Evolutionary conservation across 1,140 invertebrate species (phyloP).

Genomic region (Akabosia matsudoensis): DNA sequence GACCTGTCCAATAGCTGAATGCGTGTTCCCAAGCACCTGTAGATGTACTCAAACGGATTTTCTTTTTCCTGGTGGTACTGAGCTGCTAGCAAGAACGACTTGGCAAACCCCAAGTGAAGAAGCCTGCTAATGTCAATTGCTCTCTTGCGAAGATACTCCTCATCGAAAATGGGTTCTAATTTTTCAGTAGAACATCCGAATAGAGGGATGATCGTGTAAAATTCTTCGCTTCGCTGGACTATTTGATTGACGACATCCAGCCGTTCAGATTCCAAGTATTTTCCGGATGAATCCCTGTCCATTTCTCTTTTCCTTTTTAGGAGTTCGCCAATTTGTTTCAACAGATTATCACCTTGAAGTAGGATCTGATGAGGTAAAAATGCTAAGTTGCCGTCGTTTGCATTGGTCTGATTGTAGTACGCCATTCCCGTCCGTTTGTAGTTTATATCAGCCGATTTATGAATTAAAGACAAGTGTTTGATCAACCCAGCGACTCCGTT

Average conservation of each 20-base stretch:
- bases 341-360: not conserved
- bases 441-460: not conserved
- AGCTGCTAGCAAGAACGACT: conserved; percentile 52
- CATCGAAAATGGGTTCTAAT: conserved; percentile 51
- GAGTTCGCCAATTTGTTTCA: not conserved
- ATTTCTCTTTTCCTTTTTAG: not conserved
- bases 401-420: not conserved
- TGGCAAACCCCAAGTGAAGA: conserved; percentile 53
- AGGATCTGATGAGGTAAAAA: not conserved
- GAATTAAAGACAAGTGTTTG: conserved; percentile 33
- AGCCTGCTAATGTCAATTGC: conserved; percentile 50
- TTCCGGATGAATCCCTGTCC: not conserved
- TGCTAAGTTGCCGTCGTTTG: not conserved
- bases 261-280: conserved; percentile 11
- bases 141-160: conserved; percentile 49
- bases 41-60: conserved; percentile 56
- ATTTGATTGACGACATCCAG: conserved; percentile 47
- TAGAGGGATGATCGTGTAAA: conserved; percentile 54
- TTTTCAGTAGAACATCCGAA: conserved; percentile 53
- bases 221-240: conserved; percentile 54
- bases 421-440: not conserved
- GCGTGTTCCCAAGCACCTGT: conserved; percentile 51
- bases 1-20: conserved; percentile 49
- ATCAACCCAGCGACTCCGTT: not conserved
- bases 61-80: conserved; percentile 49